Evolutionary conservation across 1,140 invertebrate species (phyloP), one percentile per base, ranked within the genome.

Genomic region (Mya arenaria): DNA sequence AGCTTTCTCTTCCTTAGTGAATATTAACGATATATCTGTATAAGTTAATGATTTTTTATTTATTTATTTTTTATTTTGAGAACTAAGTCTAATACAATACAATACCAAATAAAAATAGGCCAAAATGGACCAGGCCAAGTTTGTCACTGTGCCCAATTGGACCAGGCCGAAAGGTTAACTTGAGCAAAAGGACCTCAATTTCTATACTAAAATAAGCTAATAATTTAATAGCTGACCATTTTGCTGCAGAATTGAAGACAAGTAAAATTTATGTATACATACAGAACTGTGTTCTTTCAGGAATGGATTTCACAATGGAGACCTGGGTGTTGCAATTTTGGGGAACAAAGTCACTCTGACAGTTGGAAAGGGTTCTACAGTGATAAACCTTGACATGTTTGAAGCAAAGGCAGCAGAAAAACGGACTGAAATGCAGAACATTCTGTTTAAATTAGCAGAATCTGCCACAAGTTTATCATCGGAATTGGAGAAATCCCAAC

Each of bases 381-480:
- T 84, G 28, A 62, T 91, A 10, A 83, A 63, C 13, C 74, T 90
- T 55, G 87, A 91, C 65, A 77, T 91, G 10, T 90, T 81, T 87
- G 90, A 91, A 82, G 78, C 87, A 0, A 91, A 87, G 74, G 87
- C 89, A 28, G 89, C 87, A 13, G 90, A 90, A 28, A 90, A 86
- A 63, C 90, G 87, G 85, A 62, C 75, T 36, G 89, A 90, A 71
- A 73, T 90, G 37, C 89, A 91, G 58, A 85, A 55, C 41, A 62
- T 91, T 4, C 56, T 91, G 10, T 91, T 91, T 66, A 62, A 73
- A 65, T 69, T 90, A n/a, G 90, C 89, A 17, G 86, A 87, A 36
- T 66, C 75, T 28, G 71, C 79, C 39, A 82, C 69, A 17, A 71
- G 72, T 4, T 72, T 91, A 28, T 86, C 89, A 78, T 58, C 48